Conservation (phyloP, 2,113 vertebrate species). For the Leptobrachium ailaonicum region DNA sequence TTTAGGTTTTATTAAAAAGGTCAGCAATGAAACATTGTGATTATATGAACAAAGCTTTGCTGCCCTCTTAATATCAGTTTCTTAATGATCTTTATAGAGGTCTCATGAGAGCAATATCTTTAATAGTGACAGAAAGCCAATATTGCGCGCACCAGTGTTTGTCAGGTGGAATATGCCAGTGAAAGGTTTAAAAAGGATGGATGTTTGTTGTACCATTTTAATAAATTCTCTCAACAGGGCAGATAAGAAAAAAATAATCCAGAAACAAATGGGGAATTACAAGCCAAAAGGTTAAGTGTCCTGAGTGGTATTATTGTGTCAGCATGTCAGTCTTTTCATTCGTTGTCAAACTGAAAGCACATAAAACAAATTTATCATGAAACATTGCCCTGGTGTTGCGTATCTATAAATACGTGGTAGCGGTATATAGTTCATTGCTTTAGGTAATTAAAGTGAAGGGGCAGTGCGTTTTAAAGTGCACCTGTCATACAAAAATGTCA, state of each 20-base stretch:
- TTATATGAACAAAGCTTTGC: conserved; percentile 41
- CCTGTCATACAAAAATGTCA: no score
- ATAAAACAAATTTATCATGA: no score
- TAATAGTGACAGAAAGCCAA: conserved; percentile 38
- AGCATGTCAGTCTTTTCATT: not conserved
- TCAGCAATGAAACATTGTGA: conserved; percentile 40
- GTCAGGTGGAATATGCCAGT: conserved; percentile 22
- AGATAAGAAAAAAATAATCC: not conserved
- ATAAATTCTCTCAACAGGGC: not conserved
- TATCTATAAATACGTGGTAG: no score
- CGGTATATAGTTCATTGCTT: no score
- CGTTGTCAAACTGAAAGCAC: no score
- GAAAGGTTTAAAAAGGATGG: conserved; percentile 16
- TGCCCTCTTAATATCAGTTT: conserved; percentile 39
- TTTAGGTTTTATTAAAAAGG: conserved; percentile 39
- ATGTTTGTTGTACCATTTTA: not conserved
- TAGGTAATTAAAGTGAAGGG: no score
- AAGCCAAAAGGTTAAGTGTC: not conserved
- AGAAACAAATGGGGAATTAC: not conserved
- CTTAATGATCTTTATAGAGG: conserved; percentile 33
- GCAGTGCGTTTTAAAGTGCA: no score
- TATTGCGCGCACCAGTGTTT: conserved; percentile 28
- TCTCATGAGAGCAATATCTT: conserved; percentile 26
- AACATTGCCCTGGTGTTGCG: no score
- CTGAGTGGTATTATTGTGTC: not conserved